Evolutionary conservation across 1,140 invertebrate genomes (phyloP), one percentile per base, ranked within the genome.

Genomic region (Drosophila nikananu): DNA sequence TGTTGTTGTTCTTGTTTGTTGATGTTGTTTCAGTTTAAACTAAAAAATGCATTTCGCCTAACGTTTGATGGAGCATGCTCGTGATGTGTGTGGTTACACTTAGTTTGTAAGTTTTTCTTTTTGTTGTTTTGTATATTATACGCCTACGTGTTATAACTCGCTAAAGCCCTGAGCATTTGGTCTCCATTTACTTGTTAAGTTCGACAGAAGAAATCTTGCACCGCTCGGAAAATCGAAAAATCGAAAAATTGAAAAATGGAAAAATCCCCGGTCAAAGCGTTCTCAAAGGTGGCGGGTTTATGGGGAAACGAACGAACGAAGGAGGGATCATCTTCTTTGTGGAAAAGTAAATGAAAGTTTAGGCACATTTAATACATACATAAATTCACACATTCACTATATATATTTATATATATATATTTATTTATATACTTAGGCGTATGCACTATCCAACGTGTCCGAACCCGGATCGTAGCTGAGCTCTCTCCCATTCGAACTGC

Each of bases 111-210:
- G 55, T 84, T 83, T 62, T 80, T 55, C 46, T 49, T 23, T n/a
- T 80, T 81, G 41, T 83, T 52, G 58, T 81, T 55, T 65, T 90
- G 58, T 83, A 80, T 78, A 71, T 77, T 80, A 77, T 80, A 77
- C 77, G 66, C 76, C 78, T 89, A 78, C 76, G 58, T n/a, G 54
- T 55, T 55, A 55, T 89, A 89, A 90, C 86, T 82, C 81, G 80
- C 79, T 91, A 91, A 83, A 91, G 89, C 89, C 89, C 89, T 91
- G 89, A 91, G 89, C 89, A 91, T 91, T 91, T 91, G 89, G 89
- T 91, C 89, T 91, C 89, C 89, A 91, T 91, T 91, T 90, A 81
- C 80, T 73, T 91, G 77, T 91, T 91, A 90, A 91, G 86, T 89
- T 89, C 81, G 80, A 77, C 83, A 80, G 68, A 81, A 78, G 68